Conservation (phyloP, 2,888 invertebrate species). For the Barypeithes pellucidus region DNA sequence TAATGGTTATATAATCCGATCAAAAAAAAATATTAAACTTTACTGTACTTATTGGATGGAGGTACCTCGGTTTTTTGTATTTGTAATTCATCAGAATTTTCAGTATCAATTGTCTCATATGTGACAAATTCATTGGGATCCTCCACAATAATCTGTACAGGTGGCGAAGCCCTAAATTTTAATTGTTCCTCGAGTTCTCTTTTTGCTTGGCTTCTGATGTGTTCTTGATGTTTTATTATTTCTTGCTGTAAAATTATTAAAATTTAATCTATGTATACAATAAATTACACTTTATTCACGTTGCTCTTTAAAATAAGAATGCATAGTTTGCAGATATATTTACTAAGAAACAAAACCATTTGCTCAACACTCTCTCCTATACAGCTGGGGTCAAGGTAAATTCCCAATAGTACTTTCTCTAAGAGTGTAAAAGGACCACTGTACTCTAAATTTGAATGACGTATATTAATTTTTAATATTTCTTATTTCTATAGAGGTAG, state of each 20-base stretch:
- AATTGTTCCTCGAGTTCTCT: constrained; percentile 66
- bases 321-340: no score
- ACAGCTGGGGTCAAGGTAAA: no score
- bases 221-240: constrained; percentile 35
- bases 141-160: constrained; percentile 35
- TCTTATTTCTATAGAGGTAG: no score
- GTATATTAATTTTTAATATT: no score
- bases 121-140: constrained; percentile 61
- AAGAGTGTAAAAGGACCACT: no score
- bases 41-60: background rate
- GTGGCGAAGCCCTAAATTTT: constrained; percentile 59
- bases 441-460: no score
- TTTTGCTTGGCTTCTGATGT: constrained; percentile 58
- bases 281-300: background rate
- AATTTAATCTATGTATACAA: background rate
- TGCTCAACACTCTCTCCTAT: no score
- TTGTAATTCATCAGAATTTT: constrained; percentile 41
- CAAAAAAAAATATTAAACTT: no score
- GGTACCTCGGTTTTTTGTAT: constrained; percentile 44
- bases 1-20: no score
- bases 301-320: no score
- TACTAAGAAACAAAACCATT: no score
- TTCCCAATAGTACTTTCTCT: no score
- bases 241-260: constrained; percentile 7
- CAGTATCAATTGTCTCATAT: constrained; percentile 53